Evolutionary conservation across 2,113 vertebrate species (phyloP).

Genomic region (Menura novaehollandiae): DNA sequence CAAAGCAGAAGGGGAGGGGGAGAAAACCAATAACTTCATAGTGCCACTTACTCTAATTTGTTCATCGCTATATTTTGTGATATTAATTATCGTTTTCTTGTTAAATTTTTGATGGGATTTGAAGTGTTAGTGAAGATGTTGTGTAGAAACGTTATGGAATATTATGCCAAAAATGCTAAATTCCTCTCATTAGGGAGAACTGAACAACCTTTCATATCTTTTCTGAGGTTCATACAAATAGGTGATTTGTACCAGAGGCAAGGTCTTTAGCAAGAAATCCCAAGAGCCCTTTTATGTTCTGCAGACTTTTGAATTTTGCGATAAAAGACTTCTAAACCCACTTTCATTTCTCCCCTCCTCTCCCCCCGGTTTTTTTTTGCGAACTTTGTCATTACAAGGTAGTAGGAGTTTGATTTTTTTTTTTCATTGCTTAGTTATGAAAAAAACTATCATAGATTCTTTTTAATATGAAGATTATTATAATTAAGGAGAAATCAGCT

Average conservation of each 20-base stretch:
- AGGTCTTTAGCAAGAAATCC: not conserved
- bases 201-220: not conserved
- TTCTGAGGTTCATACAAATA: not conserved
- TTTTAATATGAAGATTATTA: not conserved
- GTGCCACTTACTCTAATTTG: not conserved
- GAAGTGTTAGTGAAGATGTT: constrained; percentile 9
- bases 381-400: not conserved
- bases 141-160: not conserved
- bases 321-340: not conserved
- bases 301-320: not conserved
- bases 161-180: not conserved
- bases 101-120: constrained; percentile 20
- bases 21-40: not conserved
- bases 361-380: not conserved
- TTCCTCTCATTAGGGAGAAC: constrained; percentile 14
- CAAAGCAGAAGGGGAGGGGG: not conserved
- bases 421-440: not conserved
- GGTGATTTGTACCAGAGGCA: not conserved
- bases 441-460: not conserved
- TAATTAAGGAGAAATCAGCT: not conserved
- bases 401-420: not conserved
- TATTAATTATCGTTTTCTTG: not conserved
- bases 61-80: not conserved
- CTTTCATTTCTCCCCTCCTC: not conserved
- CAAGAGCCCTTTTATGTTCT: not conserved